Conservation (phyloP, 64 coral and sea anemone genomes). For the Montipora efflorescens region DNA sequence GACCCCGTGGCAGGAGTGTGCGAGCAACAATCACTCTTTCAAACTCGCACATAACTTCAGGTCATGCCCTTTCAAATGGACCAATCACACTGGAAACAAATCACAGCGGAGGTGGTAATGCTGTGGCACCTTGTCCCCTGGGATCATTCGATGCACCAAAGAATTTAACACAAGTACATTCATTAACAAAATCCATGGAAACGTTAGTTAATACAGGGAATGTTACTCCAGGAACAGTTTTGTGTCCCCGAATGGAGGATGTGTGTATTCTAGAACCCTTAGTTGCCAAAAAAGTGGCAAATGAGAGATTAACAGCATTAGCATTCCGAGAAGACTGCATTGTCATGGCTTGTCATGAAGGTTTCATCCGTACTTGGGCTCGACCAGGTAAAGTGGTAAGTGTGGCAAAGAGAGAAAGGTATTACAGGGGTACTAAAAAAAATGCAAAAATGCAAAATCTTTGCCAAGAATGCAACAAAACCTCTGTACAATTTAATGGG, state of each 20-base stretch:
- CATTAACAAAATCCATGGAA: slow-evolving; percentile 95
- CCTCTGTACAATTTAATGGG: too few relatives aligned
- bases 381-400: slow-evolving; percentile 99
- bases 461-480: too few relatives aligned
- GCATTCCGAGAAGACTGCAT: slow-evolving; percentile 97
- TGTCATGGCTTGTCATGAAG: slow-evolving; percentile 97
- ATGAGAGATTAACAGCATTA: slow-evolving; percentile 89
- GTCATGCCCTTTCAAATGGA: slow-evolving; percentile 88
- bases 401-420: slow-evolving; percentile 15
- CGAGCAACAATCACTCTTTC: slow-evolving; percentile 55
- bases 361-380: slow-evolving; percentile 98
- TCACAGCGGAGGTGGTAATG: slow-evolving; percentile 55
- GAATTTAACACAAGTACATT: slow-evolving; percentile 92
- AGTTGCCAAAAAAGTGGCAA: slow-evolving; percentile 97
- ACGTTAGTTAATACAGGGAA: slow-evolving; percentile 80
- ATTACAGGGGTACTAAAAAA: not conserved
- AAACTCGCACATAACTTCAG: slow-evolving; percentile 38
- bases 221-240: slow-evolving; percentile 77
- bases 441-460: too few relatives aligned
- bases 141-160: slow-evolving; percentile 74
- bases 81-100: slow-evolving; percentile 74
- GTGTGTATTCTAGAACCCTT: slow-evolving; percentile 92
- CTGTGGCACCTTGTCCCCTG: slow-evolving; percentile 54
- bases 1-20: slow-evolving; percentile 80
- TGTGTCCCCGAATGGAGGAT: slow-evolving; percentile 92